Evolutionary conservation across 2,888 invertebrate genomes (phyloP).

Genomic region (Andrena dorsata): DNA sequence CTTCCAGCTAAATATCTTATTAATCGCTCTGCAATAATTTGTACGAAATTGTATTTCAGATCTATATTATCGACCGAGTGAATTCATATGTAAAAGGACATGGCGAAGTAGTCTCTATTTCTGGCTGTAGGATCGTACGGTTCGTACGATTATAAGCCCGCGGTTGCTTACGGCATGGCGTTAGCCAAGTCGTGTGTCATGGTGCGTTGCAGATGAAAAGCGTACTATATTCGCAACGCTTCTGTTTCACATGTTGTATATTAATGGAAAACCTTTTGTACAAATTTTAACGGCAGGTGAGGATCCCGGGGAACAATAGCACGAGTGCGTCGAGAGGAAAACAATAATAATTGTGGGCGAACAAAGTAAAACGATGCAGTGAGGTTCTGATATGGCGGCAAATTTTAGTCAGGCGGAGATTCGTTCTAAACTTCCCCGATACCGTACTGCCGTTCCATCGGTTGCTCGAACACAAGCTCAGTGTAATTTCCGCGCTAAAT

Average conservation of each 20-base stretch:
- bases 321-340: constrained; percentile 25
- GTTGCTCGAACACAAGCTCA: background rate
- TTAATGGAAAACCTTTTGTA: constrained; percentile 65
- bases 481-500: background rate
- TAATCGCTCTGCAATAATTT: background rate
- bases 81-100: constrained; percentile 21
- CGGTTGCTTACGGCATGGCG: constrained; percentile 76
- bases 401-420: constrained; percentile 70
- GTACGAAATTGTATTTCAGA: constrained; percentile 1
- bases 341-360: constrained; percentile 31
- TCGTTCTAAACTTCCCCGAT: constrained; percentile 29
- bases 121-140: constrained; percentile 56
- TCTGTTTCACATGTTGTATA: constrained; percentile 65
- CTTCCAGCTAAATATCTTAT: no score
- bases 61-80: constrained; percentile 34
- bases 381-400: constrained; percentile 76
- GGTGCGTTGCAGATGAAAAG: constrained; percentile 71
- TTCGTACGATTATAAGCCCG: constrained; percentile 52
- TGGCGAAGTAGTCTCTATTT: constrained; percentile 51
- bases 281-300: constrained; percentile 70
- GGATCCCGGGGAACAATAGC: constrained; percentile 29
- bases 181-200: constrained; percentile 75
- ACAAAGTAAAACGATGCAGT: constrained; percentile 46
- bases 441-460: background rate
- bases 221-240: constrained; percentile 54